phyloP scores from a whole-genome alignment of 2,888 invertebrate genomes.

The Drosophila setosimentum region DNA sequence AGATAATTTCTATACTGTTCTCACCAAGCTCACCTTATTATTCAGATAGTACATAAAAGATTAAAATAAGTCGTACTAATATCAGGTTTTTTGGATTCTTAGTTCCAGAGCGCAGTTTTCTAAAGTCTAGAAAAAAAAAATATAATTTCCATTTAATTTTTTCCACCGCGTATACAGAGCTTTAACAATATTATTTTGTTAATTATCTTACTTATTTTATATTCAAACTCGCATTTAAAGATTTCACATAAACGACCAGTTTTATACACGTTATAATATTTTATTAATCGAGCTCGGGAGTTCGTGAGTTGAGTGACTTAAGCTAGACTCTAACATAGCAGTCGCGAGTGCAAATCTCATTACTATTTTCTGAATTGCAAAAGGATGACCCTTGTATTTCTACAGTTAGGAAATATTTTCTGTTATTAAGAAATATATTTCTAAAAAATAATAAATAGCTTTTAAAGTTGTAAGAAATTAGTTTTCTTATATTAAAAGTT shows the following conservation, averaged over 20 bases:
- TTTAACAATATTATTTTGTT: neutral
- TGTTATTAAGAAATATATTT: neutral
- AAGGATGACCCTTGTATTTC: neutral
- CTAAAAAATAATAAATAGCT: neutral
- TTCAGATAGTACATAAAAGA: neutral
- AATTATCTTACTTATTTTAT: neutral
- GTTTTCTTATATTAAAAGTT: neutral
- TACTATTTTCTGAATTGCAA: too few species aligned
- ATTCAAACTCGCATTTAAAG: too few species aligned
- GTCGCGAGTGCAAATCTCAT: too few species aligned
- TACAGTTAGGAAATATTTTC: rapidly evolving
- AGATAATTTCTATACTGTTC: neutral
- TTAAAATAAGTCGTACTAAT: neutral
- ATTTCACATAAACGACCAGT: neutral
- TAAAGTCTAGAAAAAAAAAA: neutral
- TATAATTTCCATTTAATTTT: neutral
- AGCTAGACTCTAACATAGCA: too few species aligned
- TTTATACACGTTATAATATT: neutral
- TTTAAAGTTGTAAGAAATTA: neutral
- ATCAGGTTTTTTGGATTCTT: too few species aligned
- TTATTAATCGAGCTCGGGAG: too few species aligned
- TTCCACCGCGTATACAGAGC: neutral
- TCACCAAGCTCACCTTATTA: neutral
- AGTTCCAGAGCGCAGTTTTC: too few species aligned
- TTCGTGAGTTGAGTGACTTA: too few species aligned